Evolutionary conservation across 1,140 invertebrate genomes (phyloP).

Genomic region (Cryptotermes secundus): DNA sequence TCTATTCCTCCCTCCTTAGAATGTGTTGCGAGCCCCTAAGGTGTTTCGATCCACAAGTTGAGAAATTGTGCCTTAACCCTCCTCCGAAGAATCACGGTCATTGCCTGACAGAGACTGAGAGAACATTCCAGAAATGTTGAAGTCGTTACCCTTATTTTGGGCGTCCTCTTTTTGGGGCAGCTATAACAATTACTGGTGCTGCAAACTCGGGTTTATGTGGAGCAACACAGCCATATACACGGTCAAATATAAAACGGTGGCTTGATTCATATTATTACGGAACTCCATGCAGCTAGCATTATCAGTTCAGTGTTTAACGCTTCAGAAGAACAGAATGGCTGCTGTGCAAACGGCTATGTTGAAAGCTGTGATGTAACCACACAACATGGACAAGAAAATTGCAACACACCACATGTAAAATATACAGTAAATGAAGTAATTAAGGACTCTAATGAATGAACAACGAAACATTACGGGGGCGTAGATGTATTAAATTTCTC

Average conservation of each 20-base stretch:
- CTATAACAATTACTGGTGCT: neutral
- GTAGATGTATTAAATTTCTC: too few species aligned
- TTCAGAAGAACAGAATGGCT: neutral
- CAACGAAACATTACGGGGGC: neutral
- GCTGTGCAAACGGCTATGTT: neutral
- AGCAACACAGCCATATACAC: neutral
- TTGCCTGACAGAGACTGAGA: neutral
- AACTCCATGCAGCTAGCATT: neutral
- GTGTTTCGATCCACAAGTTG: too few species aligned
- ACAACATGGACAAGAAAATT: neutral
- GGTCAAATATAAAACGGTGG: neutral
- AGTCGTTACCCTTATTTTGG: neutral
- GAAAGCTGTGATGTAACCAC: neutral
- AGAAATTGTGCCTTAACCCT: neutral
- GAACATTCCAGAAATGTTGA: neutral
- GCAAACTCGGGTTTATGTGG: neutral
- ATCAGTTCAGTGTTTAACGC: neutral
- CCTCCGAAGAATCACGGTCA: neutral
- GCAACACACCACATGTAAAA: neutral
- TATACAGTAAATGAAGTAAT: neutral
- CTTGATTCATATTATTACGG: slow-evolving; percentile 9
- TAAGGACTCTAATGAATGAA: neutral
- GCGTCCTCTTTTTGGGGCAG: neutral
- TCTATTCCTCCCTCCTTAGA: too few species aligned
- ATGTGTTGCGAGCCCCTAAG: too few species aligned